These are phyloP conservation scores for Mythimna ferrago DNA, from an alignment of 2,888 invertebrate species.

Conservation along the genomic window DNA sequence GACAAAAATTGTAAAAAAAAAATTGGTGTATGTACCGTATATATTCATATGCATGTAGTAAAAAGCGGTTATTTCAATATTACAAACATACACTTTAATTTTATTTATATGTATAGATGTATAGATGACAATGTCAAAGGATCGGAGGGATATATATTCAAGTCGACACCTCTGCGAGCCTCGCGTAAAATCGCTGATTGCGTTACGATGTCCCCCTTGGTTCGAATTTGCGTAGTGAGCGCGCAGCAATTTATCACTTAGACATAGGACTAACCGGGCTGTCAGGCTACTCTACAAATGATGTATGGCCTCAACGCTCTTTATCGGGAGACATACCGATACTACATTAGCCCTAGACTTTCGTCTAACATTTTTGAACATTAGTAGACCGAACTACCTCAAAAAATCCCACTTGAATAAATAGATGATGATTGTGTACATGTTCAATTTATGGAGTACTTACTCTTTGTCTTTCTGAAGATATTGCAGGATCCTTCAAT, in stretches of 20 bases:
- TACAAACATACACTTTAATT: too few species aligned
- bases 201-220: conserved; percentile 86
- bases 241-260: conserved; percentile 89
- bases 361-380: conserved; percentile 60
- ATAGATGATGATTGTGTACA: not conserved
- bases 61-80: too few species aligned
- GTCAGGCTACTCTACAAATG: conserved; percentile 78
- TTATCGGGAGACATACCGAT: conserved; percentile 70
- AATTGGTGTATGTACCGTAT: too few species aligned
- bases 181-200: conserved; percentile 85
- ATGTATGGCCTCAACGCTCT: conserved; percentile 76
- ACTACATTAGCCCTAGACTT: conserved; percentile 73
- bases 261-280: conserved; percentile 84
- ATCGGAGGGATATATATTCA: conserved; percentile 76
- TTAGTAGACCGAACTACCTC: conserved; percentile 21
- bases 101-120: not conserved
- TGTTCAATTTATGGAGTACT: conserved; percentile 67
- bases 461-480: conserved; percentile 83
- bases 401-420: conserved; percentile 8
- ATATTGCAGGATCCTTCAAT: conserved; percentile 85
- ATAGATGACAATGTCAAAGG: conserved; percentile 62
- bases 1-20: too few species aligned
- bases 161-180: conserved; percentile 83
- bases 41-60: too few species aligned
- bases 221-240: conserved; percentile 87